Evolutionary conservation across 2,888 invertebrate genomes (phyloP).

Genomic region (Cheilosia impressa): DNA sequence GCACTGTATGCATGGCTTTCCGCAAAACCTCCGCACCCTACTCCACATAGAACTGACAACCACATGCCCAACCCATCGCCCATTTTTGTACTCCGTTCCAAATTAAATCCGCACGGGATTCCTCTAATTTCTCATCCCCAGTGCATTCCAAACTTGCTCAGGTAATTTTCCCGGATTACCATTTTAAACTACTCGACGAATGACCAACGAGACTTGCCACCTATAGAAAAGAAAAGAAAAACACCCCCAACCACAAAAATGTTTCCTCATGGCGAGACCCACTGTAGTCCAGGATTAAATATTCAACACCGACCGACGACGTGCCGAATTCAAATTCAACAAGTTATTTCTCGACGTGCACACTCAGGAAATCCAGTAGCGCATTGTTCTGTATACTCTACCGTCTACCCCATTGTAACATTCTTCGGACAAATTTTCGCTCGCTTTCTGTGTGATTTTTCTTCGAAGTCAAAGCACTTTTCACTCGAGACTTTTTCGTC

Average conservation of each 20-base stretch:
- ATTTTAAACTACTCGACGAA: constrained; percentile 26
- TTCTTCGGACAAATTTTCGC: constrained; percentile 9
- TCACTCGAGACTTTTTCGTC: constrained; percentile 1
- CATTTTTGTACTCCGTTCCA: too few relatives aligned
- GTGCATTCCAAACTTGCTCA: constrained; percentile 26
- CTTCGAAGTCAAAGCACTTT: constrained; percentile 25
- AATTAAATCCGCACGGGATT: background rate
- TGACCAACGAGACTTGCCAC: background rate
- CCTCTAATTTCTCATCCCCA: background rate
- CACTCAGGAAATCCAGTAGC: background rate
- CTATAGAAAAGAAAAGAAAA: background rate
- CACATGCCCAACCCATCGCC: too few relatives aligned
- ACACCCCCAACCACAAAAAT: background rate
- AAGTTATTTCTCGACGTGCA: constrained; percentile 63
- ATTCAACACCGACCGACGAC: constrained; percentile 22
- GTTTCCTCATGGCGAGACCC: background rate
- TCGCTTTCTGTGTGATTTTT: constrained; percentile 1
- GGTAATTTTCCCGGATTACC: constrained; percentile 50
- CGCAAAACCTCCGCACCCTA: too few relatives aligned
- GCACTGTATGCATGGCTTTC: too few relatives aligned
- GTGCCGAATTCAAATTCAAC: constrained; percentile 70
- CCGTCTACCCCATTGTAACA: constrained; percentile 3
- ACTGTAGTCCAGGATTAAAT: constrained; percentile 46
- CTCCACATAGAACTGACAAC: too few relatives aligned
- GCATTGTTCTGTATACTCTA: background rate